Base-by-base conservation (phyloP, 1,140 invertebrate genomes). In the Drosophila ohnishii region DNA sequence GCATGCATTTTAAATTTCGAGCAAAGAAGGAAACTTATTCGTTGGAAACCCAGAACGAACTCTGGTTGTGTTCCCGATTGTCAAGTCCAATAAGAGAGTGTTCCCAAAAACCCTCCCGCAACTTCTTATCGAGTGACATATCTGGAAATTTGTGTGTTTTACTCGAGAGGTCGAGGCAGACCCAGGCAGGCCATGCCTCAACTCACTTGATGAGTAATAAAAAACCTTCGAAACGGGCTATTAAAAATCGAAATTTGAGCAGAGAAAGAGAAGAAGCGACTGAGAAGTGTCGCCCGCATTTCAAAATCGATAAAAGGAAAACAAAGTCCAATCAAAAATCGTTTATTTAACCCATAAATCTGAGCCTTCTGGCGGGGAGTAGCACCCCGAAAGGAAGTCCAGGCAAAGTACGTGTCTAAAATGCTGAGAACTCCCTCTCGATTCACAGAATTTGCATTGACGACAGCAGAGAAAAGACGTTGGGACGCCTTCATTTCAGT, bases 311-410 rank as follows among this genome's bases (percentile, higher is more conserved):
- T 34, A 22, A 71, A 64, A 62, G 47, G 40, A 78, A 60, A 40
- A 35, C 72, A 80, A 85, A 77, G 60, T 71, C 79, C 60, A 83
- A 86, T 87, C 82, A 87, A 81, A 87, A 75, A 87, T 65, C 83
- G 82, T 86, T 82, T 82, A 86, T 87, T 82, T 86, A 86, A 87
- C 69, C 83, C 84, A 86, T 86, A 86, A 86, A 86, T 87, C 71
- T 85, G 75, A 57, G 67, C 48, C 39, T 62, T 58, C 25, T 55
- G 25, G n/a, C 10, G 11, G 59, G 55, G 11, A 37, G 59, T 25
- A 16, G 30, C 50, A 60, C 55, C 40, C 40, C 48, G 25, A 69
- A 84, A 79, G 66, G 77, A 84, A 80, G 73, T 78, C 56, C 62
- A 22, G 62, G 45, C 61, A 25, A 28, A 47, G 66, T 40, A 86